Conservation (phyloP, 2,113 vertebrate species). For the Austrofundulus limnaeus region DNA sequence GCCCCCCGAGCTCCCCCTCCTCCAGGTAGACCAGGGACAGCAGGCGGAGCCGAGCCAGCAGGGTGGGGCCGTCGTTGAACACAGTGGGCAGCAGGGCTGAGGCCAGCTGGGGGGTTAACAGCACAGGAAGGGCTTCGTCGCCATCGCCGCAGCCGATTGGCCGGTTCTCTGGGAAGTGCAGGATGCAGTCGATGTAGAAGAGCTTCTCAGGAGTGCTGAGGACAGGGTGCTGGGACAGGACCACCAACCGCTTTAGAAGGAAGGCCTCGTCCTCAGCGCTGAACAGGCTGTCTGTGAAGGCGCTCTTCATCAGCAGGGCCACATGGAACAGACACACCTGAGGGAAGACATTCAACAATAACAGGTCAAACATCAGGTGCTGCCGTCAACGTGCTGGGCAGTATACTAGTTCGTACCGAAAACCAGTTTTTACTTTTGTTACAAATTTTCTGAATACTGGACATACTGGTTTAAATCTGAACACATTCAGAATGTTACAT, state of each 20-base stretch:
- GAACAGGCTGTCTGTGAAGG: constrained; percentile 89
- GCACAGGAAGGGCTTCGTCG: constrained; percentile 81
- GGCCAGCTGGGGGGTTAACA: constrained; percentile 80
- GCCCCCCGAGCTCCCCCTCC: constrained; percentile 75
- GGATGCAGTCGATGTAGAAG: constrained; percentile 86
- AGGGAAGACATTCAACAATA: neutral
- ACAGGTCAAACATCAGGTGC: no score
- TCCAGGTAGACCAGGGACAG: constrained; percentile 83
- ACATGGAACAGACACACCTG: constrained; percentile 80
- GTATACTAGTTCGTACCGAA: no score
- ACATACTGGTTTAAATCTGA: no score
- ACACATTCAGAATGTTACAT: no score
- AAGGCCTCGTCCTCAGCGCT: constrained; percentile 86
- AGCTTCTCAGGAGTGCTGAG: constrained; percentile 76
- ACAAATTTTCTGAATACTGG: no score
- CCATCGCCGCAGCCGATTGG: constrained; percentile 78
- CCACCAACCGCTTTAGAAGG: constrained; percentile 81
- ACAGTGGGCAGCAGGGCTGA: constrained; percentile 80
- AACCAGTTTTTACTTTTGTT: no score
- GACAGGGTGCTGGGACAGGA: constrained; percentile 85
- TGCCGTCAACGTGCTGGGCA: no score
- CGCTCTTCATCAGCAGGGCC: constrained; percentile 83
- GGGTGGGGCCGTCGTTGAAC: constrained; percentile 80
- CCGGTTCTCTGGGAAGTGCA: constrained; percentile 89
- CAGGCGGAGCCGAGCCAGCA: constrained; percentile 83